Percentiles rank a stretch among this genome's conserved stretches.
phyloP scores from a whole-genome alignment of 2,113 vertebrate species.

The Otolemur garnettii region DNA sequence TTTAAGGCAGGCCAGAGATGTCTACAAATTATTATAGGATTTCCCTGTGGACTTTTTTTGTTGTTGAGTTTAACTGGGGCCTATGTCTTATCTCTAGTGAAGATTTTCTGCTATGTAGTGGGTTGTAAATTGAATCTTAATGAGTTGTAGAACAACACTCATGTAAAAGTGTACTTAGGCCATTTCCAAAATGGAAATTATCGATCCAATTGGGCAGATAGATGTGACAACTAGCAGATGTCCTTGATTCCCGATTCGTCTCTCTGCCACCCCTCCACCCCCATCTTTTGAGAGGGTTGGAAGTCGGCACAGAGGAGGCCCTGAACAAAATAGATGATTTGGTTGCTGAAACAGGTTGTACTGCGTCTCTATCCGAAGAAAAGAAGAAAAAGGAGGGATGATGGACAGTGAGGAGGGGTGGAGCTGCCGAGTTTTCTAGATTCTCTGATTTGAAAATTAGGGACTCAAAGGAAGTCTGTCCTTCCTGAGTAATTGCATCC shows the following conservation, averaged over 20 bases:
- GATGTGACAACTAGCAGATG: conserved; percentile 67
- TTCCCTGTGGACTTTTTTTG: conserved; percentile 70
- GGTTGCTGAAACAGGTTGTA: not conserved
- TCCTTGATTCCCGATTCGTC: conserved; percentile 27
- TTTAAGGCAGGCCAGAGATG: not conserved
- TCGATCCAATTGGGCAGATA: conserved; percentile 81
- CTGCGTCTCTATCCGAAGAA: conserved; percentile 64
- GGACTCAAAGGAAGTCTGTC: conserved; percentile 78
- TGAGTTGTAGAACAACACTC: conserved; percentile 80
- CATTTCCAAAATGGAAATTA: conserved; percentile 80
- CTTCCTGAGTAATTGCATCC: conserved; percentile 80
- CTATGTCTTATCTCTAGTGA: conserved; percentile 47
- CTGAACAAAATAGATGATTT: conserved; percentile 64
- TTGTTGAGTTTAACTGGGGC: conserved; percentile 67
- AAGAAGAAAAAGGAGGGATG: conserved; percentile 61
- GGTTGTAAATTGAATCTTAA: conserved; percentile 78
- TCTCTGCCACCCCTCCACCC: conserved; percentile 35
- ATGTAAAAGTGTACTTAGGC: conserved; percentile 84
- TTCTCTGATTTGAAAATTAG: conserved; percentile 77
- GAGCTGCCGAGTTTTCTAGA: conserved; percentile 72
- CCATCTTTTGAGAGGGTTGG: conserved; percentile 76
- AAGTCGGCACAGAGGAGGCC: conserved; percentile 78
- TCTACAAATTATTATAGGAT: conserved; percentile 64
- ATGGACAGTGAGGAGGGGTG: conserved; percentile 55
- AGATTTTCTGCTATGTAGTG: conserved; percentile 82